Conservation (phyloP, 1,140 invertebrate species). For the Drosophila asahinai region DNA sequence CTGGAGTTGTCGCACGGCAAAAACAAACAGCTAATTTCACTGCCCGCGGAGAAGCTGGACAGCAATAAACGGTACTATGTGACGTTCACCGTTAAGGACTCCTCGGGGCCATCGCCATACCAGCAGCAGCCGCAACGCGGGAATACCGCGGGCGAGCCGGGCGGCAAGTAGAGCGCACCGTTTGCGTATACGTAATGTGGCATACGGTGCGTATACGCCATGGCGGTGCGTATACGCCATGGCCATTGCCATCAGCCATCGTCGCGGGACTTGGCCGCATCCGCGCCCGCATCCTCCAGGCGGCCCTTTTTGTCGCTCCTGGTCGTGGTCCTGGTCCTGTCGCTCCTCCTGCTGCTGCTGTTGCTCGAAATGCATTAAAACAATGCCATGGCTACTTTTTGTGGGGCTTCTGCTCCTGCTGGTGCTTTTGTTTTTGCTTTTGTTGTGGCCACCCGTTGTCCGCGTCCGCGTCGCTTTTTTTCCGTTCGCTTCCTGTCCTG, state of each 20-base stretch:
- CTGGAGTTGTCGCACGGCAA: constrained; percentile 92
- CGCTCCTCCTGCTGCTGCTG: constrained; percentile 27
- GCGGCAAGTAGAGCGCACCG: constrained; percentile 55
- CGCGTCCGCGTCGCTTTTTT: constrained; percentile 36
- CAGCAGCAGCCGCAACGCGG: constrained; percentile 39
- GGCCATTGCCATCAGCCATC: constrained; percentile 37
- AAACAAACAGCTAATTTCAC: constrained; percentile 92
- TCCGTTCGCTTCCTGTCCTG: constrained; percentile 47
- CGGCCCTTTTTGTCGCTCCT: constrained; percentile 5
- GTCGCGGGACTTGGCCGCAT: constrained; percentile 3
- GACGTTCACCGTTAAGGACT: constrained; percentile 93
- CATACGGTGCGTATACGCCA: constrained; percentile 38
- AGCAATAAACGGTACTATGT: constrained; percentile 95
- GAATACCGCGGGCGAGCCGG: constrained; percentile 44
- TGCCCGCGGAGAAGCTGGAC: constrained; percentile 93
- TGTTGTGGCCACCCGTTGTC: constrained; percentile 67
- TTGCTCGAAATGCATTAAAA: constrained; percentile 80
- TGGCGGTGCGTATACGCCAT: constrained; percentile 35
- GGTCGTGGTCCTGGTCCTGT: neutral
- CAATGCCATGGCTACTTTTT: constrained; percentile 80
- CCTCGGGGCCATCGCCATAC: constrained; percentile 59
- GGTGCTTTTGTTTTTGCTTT: constrained; percentile 8
- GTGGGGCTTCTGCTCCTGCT: constrained; percentile 28
- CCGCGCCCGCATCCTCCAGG: constrained; percentile 27
- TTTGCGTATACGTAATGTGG: constrained; percentile 64